Evolutionary conservation across 2,888 invertebrate species (phyloP).

Genomic region (Prenolepis imparis): DNA sequence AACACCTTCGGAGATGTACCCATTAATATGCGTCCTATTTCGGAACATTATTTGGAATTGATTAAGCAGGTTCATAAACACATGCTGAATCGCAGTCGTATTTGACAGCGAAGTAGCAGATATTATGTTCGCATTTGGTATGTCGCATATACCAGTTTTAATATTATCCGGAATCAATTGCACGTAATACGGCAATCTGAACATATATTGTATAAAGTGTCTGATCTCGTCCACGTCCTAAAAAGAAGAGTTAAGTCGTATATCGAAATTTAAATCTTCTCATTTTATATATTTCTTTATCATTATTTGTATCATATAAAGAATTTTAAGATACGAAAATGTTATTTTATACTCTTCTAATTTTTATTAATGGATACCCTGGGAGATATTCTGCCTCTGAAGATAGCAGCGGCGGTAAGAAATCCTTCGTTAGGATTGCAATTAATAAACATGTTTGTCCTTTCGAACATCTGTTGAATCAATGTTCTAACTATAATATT

Average conservation of each 20-base stretch:
- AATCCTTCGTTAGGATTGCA: constrained; percentile 91
- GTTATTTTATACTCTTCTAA: neutral
- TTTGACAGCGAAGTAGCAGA: constrained; percentile 95
- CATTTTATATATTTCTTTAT: neutral
- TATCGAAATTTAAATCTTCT: neutral
- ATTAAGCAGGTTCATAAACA: constrained; percentile 94
- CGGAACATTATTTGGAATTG: constrained; percentile 96
- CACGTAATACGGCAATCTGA: constrained; percentile 89
- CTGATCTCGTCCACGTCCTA: constrained; percentile 90
- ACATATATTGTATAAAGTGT: constrained; percentile 89
- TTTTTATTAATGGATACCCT: constrained; percentile 61
- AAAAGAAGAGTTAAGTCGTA: neutral
- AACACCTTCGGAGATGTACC: constrained; percentile 99
- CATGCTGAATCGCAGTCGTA: constrained; percentile 94
- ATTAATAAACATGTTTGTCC: constrained; percentile 91
- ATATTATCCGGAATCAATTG: constrained; percentile 93
- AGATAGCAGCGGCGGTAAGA: constrained; percentile 90
- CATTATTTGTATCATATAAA: neutral
- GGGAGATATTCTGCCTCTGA: constrained; percentile 89
- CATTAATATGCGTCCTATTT: constrained; percentile 97
- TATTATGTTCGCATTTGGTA: constrained; percentile 94
- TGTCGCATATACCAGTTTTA: constrained; percentile 92
- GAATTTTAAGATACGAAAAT: neutral
- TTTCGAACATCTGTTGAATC: constrained; percentile 92
- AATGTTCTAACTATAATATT: constrained; percentile 88